Evolutionary conservation across 2,797 vertebrate species (phyloP), one percentile per base, ranked within the genome.

Genomic region (Pseudochaenichthys georgianus): DNA sequence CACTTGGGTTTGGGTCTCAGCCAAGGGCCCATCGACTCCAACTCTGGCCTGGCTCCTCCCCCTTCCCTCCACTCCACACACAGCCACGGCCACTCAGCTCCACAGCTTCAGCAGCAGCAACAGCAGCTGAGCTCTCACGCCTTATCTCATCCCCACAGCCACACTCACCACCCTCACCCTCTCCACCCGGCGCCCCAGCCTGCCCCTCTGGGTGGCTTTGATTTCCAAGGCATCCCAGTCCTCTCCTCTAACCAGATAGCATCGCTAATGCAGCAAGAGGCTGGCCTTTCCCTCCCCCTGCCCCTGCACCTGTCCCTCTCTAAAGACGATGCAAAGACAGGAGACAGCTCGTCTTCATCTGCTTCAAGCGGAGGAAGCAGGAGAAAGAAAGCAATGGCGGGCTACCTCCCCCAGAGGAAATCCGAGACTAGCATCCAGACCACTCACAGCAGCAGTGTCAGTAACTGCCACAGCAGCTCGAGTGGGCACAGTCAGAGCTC

Each of bases 171-270:
- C 87, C 95, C 94, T 1, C 95, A 95, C 84, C 95, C 95, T 17
- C 92, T 96, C 62, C 95, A 96, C 82, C 94, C 95, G 12, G 93
- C 94, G 45, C 92, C 95, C 10, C 95, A 96, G 78, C 94, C 95
- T 0, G 91, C 94, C 43, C 85, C 95, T 0, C 84, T 95, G 64
- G 88, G 94, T 3, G 92, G 95, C 48, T 96, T 96, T 82, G 95
- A 96, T 82, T 96, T 96, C 80, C 95, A 96, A 80, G 93, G 95
- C 74, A 96, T 96, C 82, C 95, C 95, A 3, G 95, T 96, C 43
- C 94, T 96, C 17, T 96, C 95, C 62, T 95, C 95, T 5, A 96
- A 96, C 89, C 95, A 96, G 82, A 89, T 96, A 41, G 95, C 95
- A 48, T 95, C 95, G 1, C 83, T 96, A 70, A 96, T 96, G 94